Conservation (phyloP, 2,113 vertebrate genomes). For the Pungitius pungitius region DNA sequence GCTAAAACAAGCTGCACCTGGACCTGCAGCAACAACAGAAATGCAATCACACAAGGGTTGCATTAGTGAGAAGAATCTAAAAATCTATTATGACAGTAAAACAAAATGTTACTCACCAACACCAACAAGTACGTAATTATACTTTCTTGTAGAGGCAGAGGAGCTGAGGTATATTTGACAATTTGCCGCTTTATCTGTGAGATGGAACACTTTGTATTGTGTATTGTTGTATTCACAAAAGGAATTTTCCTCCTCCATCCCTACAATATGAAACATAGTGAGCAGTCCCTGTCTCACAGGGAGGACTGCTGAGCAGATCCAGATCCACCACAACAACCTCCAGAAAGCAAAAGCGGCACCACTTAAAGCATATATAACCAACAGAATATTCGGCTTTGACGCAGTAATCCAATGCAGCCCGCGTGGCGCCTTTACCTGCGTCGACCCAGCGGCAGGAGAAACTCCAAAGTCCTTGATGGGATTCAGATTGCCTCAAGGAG, state of each 20-base stretch:
- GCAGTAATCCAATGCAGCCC: conserved; percentile 26
- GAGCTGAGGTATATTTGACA: not conserved
- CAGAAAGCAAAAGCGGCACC: not conserved
- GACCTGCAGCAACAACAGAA: not conserved
- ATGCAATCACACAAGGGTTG: not conserved
- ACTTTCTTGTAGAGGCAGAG: not conserved
- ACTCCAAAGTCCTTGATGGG: conserved; percentile 24
- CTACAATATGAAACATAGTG: not conserved
- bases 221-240: not conserved
- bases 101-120: not conserved
- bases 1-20: not conserved
- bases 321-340: conserved; percentile 3
- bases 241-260: too few species aligned
- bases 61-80: not conserved
- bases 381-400: conserved; percentile 31
- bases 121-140: not conserved
- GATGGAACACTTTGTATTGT: not conserved
- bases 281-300: not conserved
- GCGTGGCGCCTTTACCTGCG: conserved; percentile 11
- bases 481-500: conserved; percentile 53
- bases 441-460: conserved; percentile 13
- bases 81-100: not conserved
- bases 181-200: not conserved
- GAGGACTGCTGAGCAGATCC: conserved; percentile 1
- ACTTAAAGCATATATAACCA: conserved; percentile 10